Evolutionary conservation across 2,797 vertebrate species (phyloP), one percentile per base, ranked within the genome.

Genomic region (Clarias laeviceps): DNA sequence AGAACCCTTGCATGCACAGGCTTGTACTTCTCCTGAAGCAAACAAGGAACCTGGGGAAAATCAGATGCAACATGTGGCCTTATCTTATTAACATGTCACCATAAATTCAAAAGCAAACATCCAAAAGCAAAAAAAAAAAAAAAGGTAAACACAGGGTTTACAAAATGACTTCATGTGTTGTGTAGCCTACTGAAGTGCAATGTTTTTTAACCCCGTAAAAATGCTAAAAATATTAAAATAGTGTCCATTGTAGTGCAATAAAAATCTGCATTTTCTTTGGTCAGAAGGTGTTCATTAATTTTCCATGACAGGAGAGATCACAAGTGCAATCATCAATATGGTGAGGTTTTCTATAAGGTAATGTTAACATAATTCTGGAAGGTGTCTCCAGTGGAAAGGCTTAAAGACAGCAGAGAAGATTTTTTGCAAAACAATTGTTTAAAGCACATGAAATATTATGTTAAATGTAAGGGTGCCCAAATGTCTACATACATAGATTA

Each of bases 1-100:
- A 45, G 62, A 86, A 86, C 62, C 78, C 24, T 45, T 56, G 69
- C 94, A 82, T 88, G 95, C 88, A 89, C 84, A 73, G 93, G 91
- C 94, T 89, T 92, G 94, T 91, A 90, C 72, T 91, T 91, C 89
- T 94, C 94, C 94, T 94, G 89, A 94, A 90, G 87, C 91, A 91
- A 91, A 92, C 91, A 91, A 76, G 56, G n/a, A 88, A 91, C 88
- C 90, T 82, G 82, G 68, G 79, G 86, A 90, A 85, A 91, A 91
- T 91, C 78, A 90, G 91, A 83, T 85, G 2, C 22, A 18, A 32
- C 69, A 15, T 18, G 24, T 59, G 82, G 66, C 64, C 57, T 64
- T 27, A n/a, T 70, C 50, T 69, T 82, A 89, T 86, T 54, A 84
- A 64, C 59, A 32, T 76, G 32, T 37, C 34, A 65, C 20, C n/a